Conservation (phyloP, 2,113 vertebrate genomes). For the Camelus dromedarius region DNA sequence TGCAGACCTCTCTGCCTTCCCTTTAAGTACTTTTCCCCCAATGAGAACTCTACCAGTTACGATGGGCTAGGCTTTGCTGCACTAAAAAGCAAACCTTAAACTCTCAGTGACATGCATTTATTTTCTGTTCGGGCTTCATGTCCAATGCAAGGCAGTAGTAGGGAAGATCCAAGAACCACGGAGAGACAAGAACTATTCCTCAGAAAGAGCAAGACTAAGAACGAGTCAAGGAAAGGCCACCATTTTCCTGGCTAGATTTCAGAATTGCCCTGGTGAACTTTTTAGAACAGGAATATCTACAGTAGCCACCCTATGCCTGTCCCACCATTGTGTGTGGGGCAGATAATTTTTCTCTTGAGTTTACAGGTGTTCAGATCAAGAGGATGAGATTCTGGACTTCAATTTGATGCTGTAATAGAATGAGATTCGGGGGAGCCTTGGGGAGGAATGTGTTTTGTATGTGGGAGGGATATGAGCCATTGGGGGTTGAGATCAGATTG, state of each 20-base stretch:
- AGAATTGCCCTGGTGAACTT: neutral
- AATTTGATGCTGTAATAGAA: neutral
- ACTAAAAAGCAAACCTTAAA: neutral
- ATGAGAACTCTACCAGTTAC: neutral
- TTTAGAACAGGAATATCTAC: neutral
- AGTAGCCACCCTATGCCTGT: neutral
- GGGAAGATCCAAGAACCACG: neutral
- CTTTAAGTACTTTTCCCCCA: neutral
- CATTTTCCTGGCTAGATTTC: neutral
- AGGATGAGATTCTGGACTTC: neutral
- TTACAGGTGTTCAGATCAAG: neutral
- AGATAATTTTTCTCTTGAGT: neutral
- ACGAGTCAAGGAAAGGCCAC: neutral
- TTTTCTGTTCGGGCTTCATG: neutral
- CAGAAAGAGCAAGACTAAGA: neutral
- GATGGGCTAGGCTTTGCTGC: too few species aligned
- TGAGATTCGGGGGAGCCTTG: neutral
- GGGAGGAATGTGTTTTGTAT: neutral
- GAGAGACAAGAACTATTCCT: neutral
- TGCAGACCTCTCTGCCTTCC: neutral
- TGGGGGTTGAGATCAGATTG: neutral
- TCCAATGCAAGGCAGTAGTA: neutral
- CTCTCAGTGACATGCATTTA: neutral
- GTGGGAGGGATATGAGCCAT: neutral
- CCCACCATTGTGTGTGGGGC: neutral